Conservation (phyloP, 2,113 vertebrate species). For the Dasypus novemcinctus region DNA sequence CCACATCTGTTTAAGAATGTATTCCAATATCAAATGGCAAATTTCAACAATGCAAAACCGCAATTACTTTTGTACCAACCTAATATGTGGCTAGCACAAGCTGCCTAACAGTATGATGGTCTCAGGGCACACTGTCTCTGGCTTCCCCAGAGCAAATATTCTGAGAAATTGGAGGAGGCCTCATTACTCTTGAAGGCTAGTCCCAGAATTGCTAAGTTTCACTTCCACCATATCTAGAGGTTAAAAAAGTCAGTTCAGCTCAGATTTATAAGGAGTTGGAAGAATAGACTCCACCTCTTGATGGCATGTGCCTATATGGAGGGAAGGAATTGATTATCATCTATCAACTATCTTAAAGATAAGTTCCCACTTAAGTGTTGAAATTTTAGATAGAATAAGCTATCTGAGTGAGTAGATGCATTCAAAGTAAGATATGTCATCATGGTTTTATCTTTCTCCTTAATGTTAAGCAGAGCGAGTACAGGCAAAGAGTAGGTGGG, state of each 20-base stretch:
- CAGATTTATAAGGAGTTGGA: background rate
- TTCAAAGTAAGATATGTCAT: background rate
- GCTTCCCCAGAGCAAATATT: background rate
- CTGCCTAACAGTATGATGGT: background rate
- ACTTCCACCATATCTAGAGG: background rate
- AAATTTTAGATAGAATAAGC: background rate
- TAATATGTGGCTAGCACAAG: background rate
- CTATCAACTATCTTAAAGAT: background rate
- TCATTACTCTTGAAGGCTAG: background rate
- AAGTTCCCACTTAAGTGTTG: background rate
- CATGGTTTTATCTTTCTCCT: background rate
- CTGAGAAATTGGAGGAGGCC: background rate
- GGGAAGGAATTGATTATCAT: background rate
- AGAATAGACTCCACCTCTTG: background rate
- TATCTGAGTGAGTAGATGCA: background rate
- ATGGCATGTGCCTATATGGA: background rate
- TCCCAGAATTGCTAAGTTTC: background rate
- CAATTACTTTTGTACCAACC: no score
- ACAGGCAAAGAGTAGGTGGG: background rate
- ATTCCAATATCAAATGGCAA: no score
- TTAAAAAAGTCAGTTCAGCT: background rate
- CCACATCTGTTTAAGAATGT: no score
- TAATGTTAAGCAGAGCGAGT: background rate
- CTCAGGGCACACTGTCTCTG: background rate
- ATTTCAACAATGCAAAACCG: no score